phyloP scores from a whole-genome alignment of 2,113 vertebrate species.

The Phaethon lepturus region DNA sequence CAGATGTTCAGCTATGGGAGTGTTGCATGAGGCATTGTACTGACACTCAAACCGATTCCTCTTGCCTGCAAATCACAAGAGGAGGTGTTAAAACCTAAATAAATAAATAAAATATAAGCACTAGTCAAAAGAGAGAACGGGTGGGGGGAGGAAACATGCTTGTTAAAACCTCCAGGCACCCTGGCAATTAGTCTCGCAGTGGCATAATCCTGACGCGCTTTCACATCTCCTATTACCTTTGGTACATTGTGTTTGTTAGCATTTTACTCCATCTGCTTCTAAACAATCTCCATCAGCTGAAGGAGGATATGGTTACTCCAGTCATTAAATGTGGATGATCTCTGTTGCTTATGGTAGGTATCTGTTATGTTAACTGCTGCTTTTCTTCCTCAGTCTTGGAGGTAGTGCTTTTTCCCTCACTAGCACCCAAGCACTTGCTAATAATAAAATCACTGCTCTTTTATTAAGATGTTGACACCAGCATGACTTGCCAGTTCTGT shows the following conservation, averaged over 20 bases:
- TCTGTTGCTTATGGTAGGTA: neutral
- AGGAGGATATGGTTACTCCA: conserved; percentile 35
- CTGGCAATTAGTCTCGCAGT: conserved; percentile 23
- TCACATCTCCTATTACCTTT: conserved; percentile 19
- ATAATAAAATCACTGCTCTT: neutral
- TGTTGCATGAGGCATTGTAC: neutral
- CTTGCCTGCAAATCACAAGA: conserved; percentile 2
- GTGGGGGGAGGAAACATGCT: neutral
- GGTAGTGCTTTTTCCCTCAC: neutral
- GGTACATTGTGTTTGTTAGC: neutral
- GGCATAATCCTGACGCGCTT: conserved; percentile 34
- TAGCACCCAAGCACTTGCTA: neutral
- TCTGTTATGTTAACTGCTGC: neutral
- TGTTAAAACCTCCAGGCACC: conserved; percentile 4
- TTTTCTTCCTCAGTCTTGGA: neutral
- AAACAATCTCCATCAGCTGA: neutral
- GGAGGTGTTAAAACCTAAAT: conserved; percentile 53
- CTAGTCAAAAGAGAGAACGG: neutral
- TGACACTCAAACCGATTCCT: neutral
- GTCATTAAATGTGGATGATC: conserved; percentile 38
- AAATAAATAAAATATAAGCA: conserved; percentile 36
- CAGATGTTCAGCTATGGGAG: conserved; percentile 34
- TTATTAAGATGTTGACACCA: neutral
- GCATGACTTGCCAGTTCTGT: neutral
- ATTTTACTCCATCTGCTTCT: conserved; percentile 45